Conservation (phyloP, 2,113 vertebrate species). For the Brachyistius frenatus region DNA sequence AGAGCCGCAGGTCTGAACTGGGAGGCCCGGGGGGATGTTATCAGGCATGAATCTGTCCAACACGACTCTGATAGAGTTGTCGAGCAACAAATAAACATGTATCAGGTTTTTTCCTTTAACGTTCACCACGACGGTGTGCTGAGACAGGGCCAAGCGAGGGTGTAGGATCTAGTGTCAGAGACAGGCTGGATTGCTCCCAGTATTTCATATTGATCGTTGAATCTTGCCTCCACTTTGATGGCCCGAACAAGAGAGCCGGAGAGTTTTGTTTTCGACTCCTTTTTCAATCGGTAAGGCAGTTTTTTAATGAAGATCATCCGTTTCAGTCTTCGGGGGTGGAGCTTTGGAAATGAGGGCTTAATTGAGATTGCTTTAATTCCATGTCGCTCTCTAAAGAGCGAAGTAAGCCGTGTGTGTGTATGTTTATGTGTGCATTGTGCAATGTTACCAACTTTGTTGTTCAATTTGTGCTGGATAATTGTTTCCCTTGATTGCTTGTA, state of each 20-base stretch:
- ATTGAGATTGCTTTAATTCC: constrained; percentile 27
- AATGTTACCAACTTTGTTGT: background rate
- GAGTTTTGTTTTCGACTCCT: constrained; percentile 11
- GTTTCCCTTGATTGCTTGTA: constrained; percentile 41
- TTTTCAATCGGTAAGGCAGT: background rate
- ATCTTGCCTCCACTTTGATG: constrained; percentile 18
- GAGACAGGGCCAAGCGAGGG: constrained; percentile 12
- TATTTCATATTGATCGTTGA: constrained; percentile 51
- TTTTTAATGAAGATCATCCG: constrained; percentile 22
- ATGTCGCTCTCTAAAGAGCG: constrained; percentile 6
- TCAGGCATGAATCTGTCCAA: constrained; percentile 20
- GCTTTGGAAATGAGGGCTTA: constrained; percentile 7
- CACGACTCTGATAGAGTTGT: constrained; percentile 28
- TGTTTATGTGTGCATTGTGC: background rate
- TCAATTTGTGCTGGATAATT: constrained; percentile 38
- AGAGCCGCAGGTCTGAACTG: constrained; percentile 3
- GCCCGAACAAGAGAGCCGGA: constrained; percentile 8
- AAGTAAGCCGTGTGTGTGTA: background rate
- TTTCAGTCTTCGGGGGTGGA: constrained; percentile 19
- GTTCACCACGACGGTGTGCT: constrained; percentile 25
- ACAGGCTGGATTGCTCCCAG: constrained; percentile 23
- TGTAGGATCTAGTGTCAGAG: background rate
- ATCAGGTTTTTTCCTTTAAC: constrained; percentile 39
- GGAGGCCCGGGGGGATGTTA: background rate
- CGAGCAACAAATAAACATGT: constrained; percentile 27